Evolutionary conservation across 2,113 vertebrate species (phyloP), one percentile per base, ranked within the genome.

Genomic region (Rhipidura dahli): DNA sequence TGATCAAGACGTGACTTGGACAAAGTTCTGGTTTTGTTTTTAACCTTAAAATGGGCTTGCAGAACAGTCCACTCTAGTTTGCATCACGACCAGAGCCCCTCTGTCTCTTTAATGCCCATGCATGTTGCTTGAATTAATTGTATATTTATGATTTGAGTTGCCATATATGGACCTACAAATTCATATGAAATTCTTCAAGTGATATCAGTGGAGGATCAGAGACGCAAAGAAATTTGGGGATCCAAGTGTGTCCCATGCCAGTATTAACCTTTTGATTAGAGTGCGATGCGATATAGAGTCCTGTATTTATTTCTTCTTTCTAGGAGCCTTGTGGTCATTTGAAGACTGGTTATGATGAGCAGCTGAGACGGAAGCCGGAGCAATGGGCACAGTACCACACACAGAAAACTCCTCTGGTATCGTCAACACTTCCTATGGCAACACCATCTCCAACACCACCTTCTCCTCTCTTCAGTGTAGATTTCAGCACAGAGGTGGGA

Each of bases 391-490:
- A 98, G 72, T 98, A 99, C 92, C 99, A 99, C 88, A 95, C 98
- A 3, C 98, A 98, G 96, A 98, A 98, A 95, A 92, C 98, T 83
- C 97, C 98, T 90, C 97, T 98, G 79, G 97, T 98, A 31, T 97
- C 98, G 1, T 98, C 98, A 83, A 66, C 98, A 24, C 97, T 98
- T 95, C 97, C 98, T 89, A 96, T 98, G 94, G 96, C 98, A 87
- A 98, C 98, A 50, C 98, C 98, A 90, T 98, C 98, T 94, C 98
- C 98, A 90, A 98, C 99, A 50, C 99, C 98, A 77, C 98, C 99
- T 91, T 99, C 99, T 93, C 99, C 99, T 87, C 98, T 99, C 80
- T 99, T 99, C 97, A 98, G 98, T 76, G 98, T 99, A 24, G 98
- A 99, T 96, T 99, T 99, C 93, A 98, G 98, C 91, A 94, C 98